Evolutionary conservation across 1,140 invertebrate genomes (phyloP).

Genomic region (Dendroctonus ponderosae): DNA sequence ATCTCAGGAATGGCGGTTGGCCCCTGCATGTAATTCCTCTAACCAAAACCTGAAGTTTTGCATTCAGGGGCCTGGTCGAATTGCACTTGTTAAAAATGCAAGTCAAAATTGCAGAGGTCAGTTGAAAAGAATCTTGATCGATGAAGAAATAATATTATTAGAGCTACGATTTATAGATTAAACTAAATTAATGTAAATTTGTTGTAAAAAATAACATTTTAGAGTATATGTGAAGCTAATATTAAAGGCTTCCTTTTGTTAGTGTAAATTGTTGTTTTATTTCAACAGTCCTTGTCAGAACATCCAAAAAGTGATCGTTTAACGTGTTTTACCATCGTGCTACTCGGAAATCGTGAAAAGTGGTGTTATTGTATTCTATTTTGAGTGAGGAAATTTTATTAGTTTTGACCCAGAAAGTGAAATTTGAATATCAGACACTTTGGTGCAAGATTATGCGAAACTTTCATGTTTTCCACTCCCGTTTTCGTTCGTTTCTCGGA

Average conservation of each 20-base stretch:
- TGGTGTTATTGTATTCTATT: no score
- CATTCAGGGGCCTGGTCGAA: neutral
- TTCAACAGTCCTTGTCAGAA: neutral
- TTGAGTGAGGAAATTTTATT: no score
- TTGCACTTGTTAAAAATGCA: conserved; percentile 23
- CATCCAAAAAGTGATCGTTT: neutral
- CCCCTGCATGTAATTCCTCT: conserved; percentile 2
- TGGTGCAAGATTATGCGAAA: no score
- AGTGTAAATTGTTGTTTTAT: conserved; percentile 35
- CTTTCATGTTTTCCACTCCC: no score
- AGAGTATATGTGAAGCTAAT: conserved; percentile 40
- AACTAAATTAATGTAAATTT: conserved; percentile 37
- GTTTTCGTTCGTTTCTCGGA: no score
- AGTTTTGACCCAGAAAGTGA: no score
- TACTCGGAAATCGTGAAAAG: no score
- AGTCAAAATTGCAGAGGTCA: conserved; percentile 3
- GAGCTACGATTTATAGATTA: conserved; percentile 29
- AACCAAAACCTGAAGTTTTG: no score
- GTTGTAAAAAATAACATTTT: conserved; percentile 38
- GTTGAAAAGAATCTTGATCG: conserved; percentile 1
- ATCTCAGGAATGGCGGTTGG: no score
- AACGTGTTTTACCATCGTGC: no score
- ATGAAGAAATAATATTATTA: conserved; percentile 19
- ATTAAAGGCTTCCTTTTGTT: conserved; percentile 39
- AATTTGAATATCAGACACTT: no score